phyloP scores from a whole-genome alignment of 1,140 invertebrate species.

The Orchestia grillus region DNA sequence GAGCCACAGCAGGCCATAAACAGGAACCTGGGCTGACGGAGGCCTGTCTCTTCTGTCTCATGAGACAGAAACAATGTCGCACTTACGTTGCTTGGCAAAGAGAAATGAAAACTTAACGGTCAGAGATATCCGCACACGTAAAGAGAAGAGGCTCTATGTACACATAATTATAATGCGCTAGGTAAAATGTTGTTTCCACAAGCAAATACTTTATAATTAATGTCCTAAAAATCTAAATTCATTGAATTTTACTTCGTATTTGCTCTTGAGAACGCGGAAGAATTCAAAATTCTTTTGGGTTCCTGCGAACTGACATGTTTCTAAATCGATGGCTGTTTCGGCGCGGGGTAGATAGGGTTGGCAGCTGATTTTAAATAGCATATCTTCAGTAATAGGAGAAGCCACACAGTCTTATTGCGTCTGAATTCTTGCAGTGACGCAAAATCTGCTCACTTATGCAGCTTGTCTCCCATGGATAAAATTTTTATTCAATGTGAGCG shows the following conservation, averaged over 20 bases:
- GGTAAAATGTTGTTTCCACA: not conserved
- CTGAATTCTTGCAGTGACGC: too few species aligned
- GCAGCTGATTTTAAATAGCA: too few species aligned
- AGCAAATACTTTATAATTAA: not conserved
- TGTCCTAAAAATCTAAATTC: not conserved
- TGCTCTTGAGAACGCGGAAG: not conserved
- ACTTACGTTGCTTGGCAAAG: not conserved
- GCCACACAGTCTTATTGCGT: too few species aligned
- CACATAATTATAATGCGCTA: not conserved
- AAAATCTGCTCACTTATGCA: too few species aligned
- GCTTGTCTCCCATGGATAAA: too few species aligned
- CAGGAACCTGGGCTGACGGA: not conserved
- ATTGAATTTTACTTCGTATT: not conserved
- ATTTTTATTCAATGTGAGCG: too few species aligned
- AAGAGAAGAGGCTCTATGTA: not conserved
- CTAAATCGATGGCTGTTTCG: too few species aligned
- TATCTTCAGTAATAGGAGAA: too few species aligned
- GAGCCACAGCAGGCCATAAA: not conserved
- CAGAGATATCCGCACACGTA: not conserved
- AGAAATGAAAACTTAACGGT: not conserved
- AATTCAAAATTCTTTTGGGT: not conserved
- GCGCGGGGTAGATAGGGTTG: too few species aligned
- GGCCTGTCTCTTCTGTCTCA: not conserved
- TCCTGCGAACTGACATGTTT: too few species aligned
- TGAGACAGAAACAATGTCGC: not conserved